Base-by-base conservation (phyloP, 2,888 invertebrate genomes). In the Gortyna flavago region DNA sequence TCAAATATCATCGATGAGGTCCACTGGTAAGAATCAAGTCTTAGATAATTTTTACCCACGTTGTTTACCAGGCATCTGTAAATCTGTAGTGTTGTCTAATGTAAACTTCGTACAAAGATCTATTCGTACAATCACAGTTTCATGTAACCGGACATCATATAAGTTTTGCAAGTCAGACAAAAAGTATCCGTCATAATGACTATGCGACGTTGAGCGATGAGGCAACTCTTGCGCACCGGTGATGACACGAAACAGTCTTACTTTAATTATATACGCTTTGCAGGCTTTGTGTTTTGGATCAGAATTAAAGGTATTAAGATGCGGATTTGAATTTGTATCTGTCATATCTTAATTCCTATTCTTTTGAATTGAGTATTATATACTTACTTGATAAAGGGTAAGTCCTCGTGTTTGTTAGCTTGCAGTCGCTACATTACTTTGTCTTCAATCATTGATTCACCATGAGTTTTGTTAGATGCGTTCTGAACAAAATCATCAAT, bases 131-230 rank as follows among this genome's bases (percentile, higher is more conserved):
- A 67, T 18, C 18, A 54, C 3, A 69, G 65, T 38, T 73, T 73
- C 73, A 85, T 77, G 77, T 76, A 81, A 83, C 71, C 83, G 82
- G 82, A 81, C 73, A 68, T 76, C 44, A 78, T 41, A 65, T 75
- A 32, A 41, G 72, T 84, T 86, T 86, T 64, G 83, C 83, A 83
- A 84, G 72, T 86, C 75, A 83, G 72, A 77, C 69, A 69, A 84
- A 84, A 86, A 84, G 61, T 75, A 59, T 16, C 44, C 70, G 54
- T 9, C 72, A 44, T 84, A 71, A 86, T 78, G 86, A 85, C 77
- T 81, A 64, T 35, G 38, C 75, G 61, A 71, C 72, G 18, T 32
- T 72, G 68, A 73, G 48, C 54, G 32, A 78, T 78, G 84, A 73
- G 38, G 41, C 73, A 85, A 83, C 74, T 80, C 81, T 70, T 76